Evolutionary conservation across 2,797 vertebrate species (phyloP).

Genomic region (Kryptopterus vitreolus): DNA sequence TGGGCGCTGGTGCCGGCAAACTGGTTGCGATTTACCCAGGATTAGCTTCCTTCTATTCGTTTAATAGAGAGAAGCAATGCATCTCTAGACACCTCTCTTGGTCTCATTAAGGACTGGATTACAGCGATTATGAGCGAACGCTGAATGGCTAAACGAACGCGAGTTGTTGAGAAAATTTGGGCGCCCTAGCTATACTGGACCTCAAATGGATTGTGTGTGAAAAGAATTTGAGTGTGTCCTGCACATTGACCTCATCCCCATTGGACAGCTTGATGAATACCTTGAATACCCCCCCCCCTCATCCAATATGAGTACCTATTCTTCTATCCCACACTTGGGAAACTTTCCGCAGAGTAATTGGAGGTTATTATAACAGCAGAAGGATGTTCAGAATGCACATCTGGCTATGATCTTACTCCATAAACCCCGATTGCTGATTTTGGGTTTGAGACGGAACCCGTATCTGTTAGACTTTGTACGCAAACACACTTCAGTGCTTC

Average conservation of each 20-base stretch:
- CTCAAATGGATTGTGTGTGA: too few species aligned
- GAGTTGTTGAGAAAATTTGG: too few species aligned
- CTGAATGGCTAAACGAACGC: background rate
- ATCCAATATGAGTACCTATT: background rate
- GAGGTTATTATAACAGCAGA: background rate
- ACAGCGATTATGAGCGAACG: background rate
- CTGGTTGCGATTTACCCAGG: conserved; percentile 50
- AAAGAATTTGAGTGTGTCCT: background rate
- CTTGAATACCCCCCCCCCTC: background rate
- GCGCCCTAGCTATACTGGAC: too few species aligned
- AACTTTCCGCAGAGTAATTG: background rate
- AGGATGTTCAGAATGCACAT: background rate
- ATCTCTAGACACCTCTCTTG: conserved; percentile 15
- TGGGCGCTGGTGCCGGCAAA: conserved; percentile 29
- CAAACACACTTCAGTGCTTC: background rate
- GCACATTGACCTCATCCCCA: background rate
- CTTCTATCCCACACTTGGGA: background rate
- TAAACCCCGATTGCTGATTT: background rate
- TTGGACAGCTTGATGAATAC: background rate
- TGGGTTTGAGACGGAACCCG: background rate
- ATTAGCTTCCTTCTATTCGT: conserved; percentile 39
- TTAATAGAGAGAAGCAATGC: conserved; percentile 23
- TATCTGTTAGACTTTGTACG: background rate
- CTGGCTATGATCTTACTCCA: background rate
- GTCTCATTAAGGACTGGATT: conserved; percentile 8